These are phyloP conservation scores for Buphagus erythrorhynchus DNA, from an alignment of 2,797 vertebrate genomes.

Conservation along the genomic window DNA sequence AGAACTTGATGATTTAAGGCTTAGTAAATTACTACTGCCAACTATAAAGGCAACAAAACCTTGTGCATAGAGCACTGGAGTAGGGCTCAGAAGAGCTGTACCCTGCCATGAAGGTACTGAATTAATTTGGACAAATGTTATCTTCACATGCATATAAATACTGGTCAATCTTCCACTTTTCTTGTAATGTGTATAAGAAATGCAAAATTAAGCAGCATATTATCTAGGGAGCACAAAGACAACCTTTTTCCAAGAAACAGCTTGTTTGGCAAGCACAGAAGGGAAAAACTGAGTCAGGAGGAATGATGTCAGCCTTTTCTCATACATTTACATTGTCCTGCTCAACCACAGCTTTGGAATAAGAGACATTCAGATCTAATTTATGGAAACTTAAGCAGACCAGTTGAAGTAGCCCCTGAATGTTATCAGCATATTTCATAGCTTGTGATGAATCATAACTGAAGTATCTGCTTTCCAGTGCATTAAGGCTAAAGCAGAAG, in stretches of 20 bases:
- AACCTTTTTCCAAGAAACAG: not conserved
- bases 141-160: not conserved
- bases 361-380: conserved; percentile 26
- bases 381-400: conserved; percentile 22
- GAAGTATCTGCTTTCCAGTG: not conserved
- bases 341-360: conserved; percentile 32
- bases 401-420: not conserved
- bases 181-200: conserved; percentile 5
- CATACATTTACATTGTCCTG: not conserved
- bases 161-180: not conserved
- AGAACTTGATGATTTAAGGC: not conserved
- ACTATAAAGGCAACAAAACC: not conserved
- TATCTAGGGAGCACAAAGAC: not conserved
- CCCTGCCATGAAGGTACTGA: not conserved
- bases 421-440: not conserved
- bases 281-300: conserved; percentile 43
- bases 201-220: not conserved
- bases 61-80: not conserved
- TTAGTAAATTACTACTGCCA: not conserved
- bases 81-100: not conserved
- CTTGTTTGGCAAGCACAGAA: conserved; percentile 45
- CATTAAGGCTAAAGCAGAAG: not conserved
- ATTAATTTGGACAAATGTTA: not conserved
- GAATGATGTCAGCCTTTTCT: conserved; percentile 42
- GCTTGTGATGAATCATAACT: not conserved